Evolutionary conservation across 2,888 invertebrate genomes (phyloP).

Genomic region (Eupithecia tripunctaria): DNA sequence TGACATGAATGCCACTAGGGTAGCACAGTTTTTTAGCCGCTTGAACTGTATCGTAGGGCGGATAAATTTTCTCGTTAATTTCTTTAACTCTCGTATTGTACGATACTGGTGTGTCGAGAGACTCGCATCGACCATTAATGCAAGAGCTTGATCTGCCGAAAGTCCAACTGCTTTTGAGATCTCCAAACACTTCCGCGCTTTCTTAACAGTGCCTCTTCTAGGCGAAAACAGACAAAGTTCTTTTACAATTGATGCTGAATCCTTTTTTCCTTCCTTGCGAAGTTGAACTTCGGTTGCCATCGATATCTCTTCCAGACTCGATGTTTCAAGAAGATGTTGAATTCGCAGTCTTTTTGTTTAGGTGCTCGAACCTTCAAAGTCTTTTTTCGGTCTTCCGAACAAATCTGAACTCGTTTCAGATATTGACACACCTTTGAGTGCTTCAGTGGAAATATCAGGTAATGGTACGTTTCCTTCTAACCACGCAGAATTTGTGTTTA

Average conservation of each 20-base stretch:
- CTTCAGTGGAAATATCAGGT: constrained; percentile 16
- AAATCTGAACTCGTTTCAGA: constrained; percentile 12
- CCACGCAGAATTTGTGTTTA: constrained; percentile 9
- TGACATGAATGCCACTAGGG: neutral
- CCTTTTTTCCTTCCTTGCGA: neutral
- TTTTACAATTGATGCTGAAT: neutral
- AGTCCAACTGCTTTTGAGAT: no score
- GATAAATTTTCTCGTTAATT: neutral
- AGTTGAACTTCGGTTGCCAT: constrained; percentile 1
- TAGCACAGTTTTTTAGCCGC: neutral
- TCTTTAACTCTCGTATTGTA: neutral
- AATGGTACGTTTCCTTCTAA: constrained; percentile 18
- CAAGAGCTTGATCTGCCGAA: no score
- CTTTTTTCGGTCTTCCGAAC: constrained; percentile 18
- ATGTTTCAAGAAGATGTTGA: constrained; percentile 4
- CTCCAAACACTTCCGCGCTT: no score
- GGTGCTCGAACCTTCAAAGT: constrained; percentile 17
- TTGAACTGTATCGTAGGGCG: neutral
- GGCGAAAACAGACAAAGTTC: neutral
- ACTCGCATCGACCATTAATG: no score
- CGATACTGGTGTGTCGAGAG: no score
- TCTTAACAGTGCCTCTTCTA: no score
- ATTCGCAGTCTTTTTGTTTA: constrained; percentile 10
- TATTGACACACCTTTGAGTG: constrained; percentile 8
- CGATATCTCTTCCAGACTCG: neutral